Conservation (phyloP, 2,797 vertebrate species). For the Danio choprae region DNA sequence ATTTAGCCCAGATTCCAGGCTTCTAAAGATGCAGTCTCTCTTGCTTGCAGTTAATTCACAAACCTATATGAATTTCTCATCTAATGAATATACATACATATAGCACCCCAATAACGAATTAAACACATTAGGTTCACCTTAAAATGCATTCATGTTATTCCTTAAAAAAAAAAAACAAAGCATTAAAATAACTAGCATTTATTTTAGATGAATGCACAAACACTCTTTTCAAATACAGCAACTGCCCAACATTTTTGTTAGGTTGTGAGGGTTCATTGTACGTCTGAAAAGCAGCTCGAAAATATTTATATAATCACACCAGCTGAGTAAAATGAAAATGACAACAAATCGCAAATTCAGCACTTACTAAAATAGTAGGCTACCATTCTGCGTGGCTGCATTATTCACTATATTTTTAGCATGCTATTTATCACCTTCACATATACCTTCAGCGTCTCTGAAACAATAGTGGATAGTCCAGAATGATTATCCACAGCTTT, state of each 20-base stretch:
- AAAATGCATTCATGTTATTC: neutral
- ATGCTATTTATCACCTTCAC: slow-evolving; percentile 31
- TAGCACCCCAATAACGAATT: neutral
- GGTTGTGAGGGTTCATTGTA: neutral
- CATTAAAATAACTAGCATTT: neutral
- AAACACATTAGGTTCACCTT: neutral
- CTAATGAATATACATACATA: neutral
- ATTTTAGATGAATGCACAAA: neutral
- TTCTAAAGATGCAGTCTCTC: slow-evolving; percentile 72
- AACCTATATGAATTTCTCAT: neutral
- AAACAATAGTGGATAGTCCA: slow-evolving; percentile 8
- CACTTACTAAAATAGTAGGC: slow-evolving; percentile 44
- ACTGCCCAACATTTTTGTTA: neutral
- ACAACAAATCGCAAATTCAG: slow-evolving; percentile 47
- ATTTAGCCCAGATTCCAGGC: slow-evolving; percentile 58
- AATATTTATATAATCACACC: slow-evolving; percentile 29
- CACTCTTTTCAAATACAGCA: neutral
- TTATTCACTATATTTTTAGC: slow-evolving; percentile 21
- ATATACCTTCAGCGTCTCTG: slow-evolving; percentile 24
- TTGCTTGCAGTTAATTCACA: slow-evolving; percentile 51
- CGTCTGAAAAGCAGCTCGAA: slow-evolving; percentile 41
- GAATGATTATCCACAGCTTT: neutral
- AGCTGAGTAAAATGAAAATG: slow-evolving; percentile 20
- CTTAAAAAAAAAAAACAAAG: slow-evolving; percentile 2
- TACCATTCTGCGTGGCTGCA: slow-evolving; percentile 11